A percentile compares a stretch with the other conserved stretches of the same genome.
These are phyloP conservation scores for Leptoteleia sp. DNA, from an alignment of 1,140 invertebrate genomes.

Conservation along the genomic window DNA sequence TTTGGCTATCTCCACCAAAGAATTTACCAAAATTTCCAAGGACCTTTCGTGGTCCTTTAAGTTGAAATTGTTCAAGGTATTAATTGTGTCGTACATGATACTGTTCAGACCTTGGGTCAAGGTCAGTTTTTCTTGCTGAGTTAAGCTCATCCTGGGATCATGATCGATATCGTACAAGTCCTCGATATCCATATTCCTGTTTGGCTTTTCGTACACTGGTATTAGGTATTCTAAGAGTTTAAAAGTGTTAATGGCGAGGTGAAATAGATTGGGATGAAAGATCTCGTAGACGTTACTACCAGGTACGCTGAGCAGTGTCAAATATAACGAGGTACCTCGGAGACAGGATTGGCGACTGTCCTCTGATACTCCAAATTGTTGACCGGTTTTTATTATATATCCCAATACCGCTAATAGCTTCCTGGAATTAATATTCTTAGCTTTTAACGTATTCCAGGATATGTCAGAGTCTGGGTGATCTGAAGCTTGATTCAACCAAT, in stretches of 20 bases:
- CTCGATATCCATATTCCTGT: constrained; percentile 57
- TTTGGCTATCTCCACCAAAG: constrained; percentile 80
- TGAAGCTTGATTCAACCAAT: constrained; percentile 69
- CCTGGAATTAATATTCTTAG: constrained; percentile 79
- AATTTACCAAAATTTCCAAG: constrained; percentile 79
- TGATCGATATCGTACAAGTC: constrained; percentile 73
- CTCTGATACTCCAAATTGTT: constrained; percentile 71
- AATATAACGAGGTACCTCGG: constrained; percentile 79
- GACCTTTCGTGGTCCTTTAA: constrained; percentile 80
- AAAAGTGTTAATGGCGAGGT: constrained; percentile 79
- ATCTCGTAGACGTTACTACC: constrained; percentile 83
- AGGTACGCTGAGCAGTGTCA: constrained; percentile 80
- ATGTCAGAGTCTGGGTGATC: constrained; percentile 66
- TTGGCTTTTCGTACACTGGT: constrained; percentile 55
- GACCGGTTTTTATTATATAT: constrained; percentile 81
- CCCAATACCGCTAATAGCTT: constrained; percentile 81
- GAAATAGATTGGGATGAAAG: constrained; percentile 83
- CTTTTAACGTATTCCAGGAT: constrained; percentile 82
- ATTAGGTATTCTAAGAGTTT: constrained; percentile 74
- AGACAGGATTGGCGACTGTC: constrained; percentile 76
- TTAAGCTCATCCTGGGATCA: constrained; percentile 38
- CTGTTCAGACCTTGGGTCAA: constrained; percentile 73
- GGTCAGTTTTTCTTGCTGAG: constrained; percentile 67
- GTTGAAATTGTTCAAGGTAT: constrained; percentile 78
- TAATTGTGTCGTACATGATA: constrained; percentile 79